Conservation (phyloP, 1,140 invertebrate genomes). For the Aporrectodea caliginosa region DNA sequence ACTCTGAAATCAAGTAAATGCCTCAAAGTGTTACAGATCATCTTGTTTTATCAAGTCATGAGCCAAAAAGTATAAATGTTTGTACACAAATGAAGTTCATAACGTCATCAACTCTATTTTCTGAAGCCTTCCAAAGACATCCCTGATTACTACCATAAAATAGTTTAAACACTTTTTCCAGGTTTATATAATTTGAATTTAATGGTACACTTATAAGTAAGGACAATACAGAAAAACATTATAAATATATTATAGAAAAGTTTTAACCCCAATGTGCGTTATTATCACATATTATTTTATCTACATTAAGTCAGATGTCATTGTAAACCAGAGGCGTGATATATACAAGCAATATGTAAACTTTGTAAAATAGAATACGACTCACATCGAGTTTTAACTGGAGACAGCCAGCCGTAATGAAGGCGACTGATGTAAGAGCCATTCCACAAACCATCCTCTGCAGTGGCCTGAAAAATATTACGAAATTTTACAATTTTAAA, state of each 20-base stretch:
- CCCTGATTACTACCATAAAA: not conserved
- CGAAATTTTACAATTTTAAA: too few species aligned
- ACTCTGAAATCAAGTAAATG: conserved; percentile 7
- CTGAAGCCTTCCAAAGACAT: not conserved
- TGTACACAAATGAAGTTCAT: not conserved
- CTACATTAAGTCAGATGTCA: not conserved
- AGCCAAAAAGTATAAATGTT: conserved; percentile 6
- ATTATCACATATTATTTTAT: not conserved
- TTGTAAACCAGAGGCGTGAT: not conserved
- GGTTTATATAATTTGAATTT: too few species aligned
- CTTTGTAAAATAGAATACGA: not conserved
- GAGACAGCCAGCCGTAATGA: conserved; percentile 79
- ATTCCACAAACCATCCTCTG: conserved; percentile 77
- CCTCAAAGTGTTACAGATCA: conserved; percentile 6
- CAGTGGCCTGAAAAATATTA: conserved; percentile 60
- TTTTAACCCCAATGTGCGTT: too few species aligned
- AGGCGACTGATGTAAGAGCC: conserved; percentile 75
- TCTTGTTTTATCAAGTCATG: conserved; percentile 19
- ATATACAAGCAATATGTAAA: not conserved
- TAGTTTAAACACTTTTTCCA: too few species aligned
- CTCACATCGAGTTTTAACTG: conserved; percentile 69
- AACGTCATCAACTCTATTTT: not conserved
- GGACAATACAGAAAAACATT: too few species aligned
- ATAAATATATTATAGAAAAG: too few species aligned
- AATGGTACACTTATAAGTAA: too few species aligned